Evolutionary conservation across 2,113 vertebrate species (phyloP), one percentile per base, ranked within the genome.

Genomic region (Pelmatolapia mariae): DNA sequence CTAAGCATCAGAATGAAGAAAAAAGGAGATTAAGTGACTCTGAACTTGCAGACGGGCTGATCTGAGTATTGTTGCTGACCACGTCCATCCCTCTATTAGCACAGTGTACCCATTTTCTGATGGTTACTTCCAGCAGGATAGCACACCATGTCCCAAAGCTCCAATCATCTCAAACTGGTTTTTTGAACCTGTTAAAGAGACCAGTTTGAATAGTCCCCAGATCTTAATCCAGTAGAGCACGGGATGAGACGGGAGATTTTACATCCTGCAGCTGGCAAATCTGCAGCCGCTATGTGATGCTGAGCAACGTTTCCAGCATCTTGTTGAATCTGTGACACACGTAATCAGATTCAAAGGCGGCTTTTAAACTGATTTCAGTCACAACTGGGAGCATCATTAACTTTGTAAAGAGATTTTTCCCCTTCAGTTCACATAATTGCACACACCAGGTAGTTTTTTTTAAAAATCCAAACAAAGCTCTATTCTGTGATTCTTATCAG

Each of bases 401-500:
- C 24, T 63, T 29, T 31, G 9, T 6, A 22, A 26, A 22, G 36
- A 22, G 15, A 61, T 54, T 22, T 56, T 4, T 1, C 4, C 59
- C 61, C 33, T 13, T 50, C 7, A 52, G 26, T 10, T 85, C 29
- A 66, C 57, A 52, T 10, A 71, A 33, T 83, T 12, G 79, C 56
- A 80, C 29, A 31, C 40, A 57, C 16, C 86, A 76, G 73, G 73
- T 61, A 80, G 45, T 26, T 68, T 57, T 81, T 43, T 29, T 10
- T 0, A 50, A 76, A 82, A 76, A 82, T 36, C 47, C 16, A 78
- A 68, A 91, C 82, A 94, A 91, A 89, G 91, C 80, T 84, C 45
- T 36, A 33, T 36, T 90, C 50, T 89, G 80, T 86, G 85, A 85
- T 87, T 80, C 85, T 91, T 87, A 93, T 93, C 90, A 68, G 82